Conservation (phyloP, 2,113 vertebrate species). For the Atrichornis clamosus region DNA sequence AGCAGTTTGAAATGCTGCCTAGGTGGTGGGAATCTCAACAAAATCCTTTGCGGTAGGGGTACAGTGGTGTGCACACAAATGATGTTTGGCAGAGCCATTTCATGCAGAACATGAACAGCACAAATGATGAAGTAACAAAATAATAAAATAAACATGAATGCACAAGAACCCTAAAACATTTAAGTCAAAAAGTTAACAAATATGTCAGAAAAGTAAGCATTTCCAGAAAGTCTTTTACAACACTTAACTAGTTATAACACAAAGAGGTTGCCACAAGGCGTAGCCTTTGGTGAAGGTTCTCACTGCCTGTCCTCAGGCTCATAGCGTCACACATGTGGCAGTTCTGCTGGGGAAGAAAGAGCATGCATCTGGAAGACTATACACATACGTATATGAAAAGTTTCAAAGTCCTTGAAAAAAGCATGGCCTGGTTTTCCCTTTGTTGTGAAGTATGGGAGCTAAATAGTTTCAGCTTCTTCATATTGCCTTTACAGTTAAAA, state of each 20-base stretch:
- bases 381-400: background rate
- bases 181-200: background rate
- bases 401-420: background rate
- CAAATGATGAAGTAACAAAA: background rate
- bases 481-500: background rate
- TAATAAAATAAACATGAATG: background rate
- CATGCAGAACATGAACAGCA: background rate
- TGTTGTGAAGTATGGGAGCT: background rate
- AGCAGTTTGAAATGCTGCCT: background rate
- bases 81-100: background rate
- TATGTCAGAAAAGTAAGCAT: background rate
- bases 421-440: background rate
- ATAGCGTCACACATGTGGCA: background rate
- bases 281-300: background rate
- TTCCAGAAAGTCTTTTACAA: background rate
- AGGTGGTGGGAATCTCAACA: background rate
- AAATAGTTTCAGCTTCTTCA: background rate
- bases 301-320: background rate
- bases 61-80: rapidly evolving
- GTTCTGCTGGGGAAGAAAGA: background rate
- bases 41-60: background rate
- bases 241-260: background rate
- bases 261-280: background rate
- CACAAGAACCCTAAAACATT: background rate
- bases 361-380: background rate